Evolutionary conservation across 2,888 invertebrate genomes (phyloP), one percentile per base, ranked within the genome.

Genomic region (Folsomia candida): DNA sequence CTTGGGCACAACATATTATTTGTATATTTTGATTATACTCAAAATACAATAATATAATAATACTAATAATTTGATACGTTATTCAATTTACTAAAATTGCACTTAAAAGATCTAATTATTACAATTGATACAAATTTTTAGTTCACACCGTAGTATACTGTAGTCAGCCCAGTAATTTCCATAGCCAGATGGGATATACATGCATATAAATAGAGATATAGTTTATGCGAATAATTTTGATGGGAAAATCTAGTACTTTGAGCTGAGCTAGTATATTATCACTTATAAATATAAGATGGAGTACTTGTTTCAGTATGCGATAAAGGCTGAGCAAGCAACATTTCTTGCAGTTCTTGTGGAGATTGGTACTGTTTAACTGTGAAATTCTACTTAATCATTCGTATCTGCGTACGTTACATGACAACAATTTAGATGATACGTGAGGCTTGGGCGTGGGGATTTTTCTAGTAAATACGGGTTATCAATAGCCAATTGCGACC

Each of bases 401-500:
- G 37, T 37, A 37, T 4, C 14, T 37, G 37, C 14, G 14, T 9
- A 37, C 6, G 37, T 37, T 37, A n/a, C n/a, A n/a, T 37, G 4
- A 9, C 6, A 37, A 37, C 4, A 37, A 9, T 37, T 37, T 37
- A 37, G 14, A 4, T 37, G 4, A 37, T 37, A 14, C 4, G 37
- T 37, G 4, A n/a, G n/a, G n/a, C n/a, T n/a, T n/a, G n/a, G n/a
- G n/a, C n/a, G n/a, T n/a, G n/a, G n/a, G 37, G 14, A 37, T 37
- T 37, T 9, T 4, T 37, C 4, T 4, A 37, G 37, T 37, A 14
- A 37, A 37, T 4, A 37, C 14, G 4, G 37, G 37, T 57, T 9
- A 4, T 57, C 22, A 64, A 28, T 37, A 64, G 11, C 64, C 64
- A 24, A 64, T 64, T 20, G 64, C 37, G 24, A 64, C 6, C 47